These are phyloP conservation scores for Nasonia longicornis DNA, from an alignment of 1,140 invertebrate species.

Conservation along the genomic window DNA sequence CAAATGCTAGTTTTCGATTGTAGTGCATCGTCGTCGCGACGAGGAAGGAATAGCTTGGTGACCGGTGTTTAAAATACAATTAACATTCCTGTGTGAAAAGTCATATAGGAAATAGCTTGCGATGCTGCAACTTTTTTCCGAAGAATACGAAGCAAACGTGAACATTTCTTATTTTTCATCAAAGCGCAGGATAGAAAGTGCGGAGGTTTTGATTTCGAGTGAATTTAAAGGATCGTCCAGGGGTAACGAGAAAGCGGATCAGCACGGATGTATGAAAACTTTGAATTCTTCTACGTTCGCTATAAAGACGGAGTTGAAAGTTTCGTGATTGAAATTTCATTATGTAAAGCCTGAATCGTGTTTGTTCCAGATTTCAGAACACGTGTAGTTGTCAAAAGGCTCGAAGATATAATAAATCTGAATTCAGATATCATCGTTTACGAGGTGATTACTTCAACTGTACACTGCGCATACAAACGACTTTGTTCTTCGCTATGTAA, in stretches of 20 bases:
- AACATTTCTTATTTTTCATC: not conserved
- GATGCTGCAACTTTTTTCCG: not conserved
- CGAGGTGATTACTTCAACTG: too few species aligned
- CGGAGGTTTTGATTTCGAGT: not conserved
- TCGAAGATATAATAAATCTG: not conserved
- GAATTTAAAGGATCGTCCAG: not conserved
- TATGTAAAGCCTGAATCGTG: not conserved
- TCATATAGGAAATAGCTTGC: not conserved
- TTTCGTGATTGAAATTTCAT: not conserved
- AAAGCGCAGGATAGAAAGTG: not conserved
- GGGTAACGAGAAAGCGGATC: not conserved
- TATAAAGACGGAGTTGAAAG: not conserved
- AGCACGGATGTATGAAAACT: not conserved
- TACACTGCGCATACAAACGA: too few species aligned
- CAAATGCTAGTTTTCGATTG: too few species aligned
- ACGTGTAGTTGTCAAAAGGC: not conserved
- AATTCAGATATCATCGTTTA: not conserved
- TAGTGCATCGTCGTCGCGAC: too few species aligned
- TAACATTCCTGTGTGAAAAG: not conserved
- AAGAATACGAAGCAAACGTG: not conserved
- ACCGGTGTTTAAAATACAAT: not conserved
- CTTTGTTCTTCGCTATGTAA: too few species aligned
- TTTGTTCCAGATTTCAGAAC: not conserved
- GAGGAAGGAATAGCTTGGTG: too few species aligned
- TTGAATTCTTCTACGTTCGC: not conserved